phyloP scores from a whole-genome alignment of 2,113 vertebrate genomes.

The Arizona elegans region DNA sequence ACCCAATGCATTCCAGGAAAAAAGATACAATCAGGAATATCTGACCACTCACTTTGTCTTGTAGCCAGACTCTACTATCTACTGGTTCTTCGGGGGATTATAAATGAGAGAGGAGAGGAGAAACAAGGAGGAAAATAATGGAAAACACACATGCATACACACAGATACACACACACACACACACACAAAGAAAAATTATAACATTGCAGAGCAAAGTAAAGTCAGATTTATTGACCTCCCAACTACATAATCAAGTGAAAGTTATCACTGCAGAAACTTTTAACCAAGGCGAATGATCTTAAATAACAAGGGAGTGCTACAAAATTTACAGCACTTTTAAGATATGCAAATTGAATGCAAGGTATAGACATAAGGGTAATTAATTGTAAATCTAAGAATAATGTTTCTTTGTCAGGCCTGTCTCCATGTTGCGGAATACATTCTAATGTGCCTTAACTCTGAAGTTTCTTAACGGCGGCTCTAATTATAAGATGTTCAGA shows the following conservation, averaged over 20 bases:
- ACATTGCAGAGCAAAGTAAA: conserved; percentile 63
- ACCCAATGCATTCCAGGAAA: conserved; percentile 82
- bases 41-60: conserved; percentile 92
- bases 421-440: conserved; percentile 92
- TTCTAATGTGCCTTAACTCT: conserved; percentile 91
- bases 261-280: conserved; percentile 76
- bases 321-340: conserved; percentile 88
- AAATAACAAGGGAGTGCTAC: conserved; percentile 85
- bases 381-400: conserved; percentile 99
- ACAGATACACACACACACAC: conserved; percentile 45
- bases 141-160: conserved; percentile 62
- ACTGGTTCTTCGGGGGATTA: conserved; percentile 80
- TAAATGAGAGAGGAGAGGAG: conserved; percentile 89
- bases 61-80: conserved; percentile 83
- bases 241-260: conserved; percentile 71
- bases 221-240: conserved; percentile 77
- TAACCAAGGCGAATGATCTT: conserved; percentile 71
- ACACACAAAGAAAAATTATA: conserved; percentile 76
- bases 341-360: conserved; percentile 97
- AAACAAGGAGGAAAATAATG: conserved; percentile 87
- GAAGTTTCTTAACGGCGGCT: conserved; percentile 85
- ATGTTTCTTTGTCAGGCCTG: conserved; percentile 96
- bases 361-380: conserved; percentile 96
- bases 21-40: conserved; percentile 86
- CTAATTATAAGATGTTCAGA: conserved; percentile 85